phyloP scores from a whole-genome alignment of 2,888 invertebrate species.

The Acrocyrtus sp. region DNA sequence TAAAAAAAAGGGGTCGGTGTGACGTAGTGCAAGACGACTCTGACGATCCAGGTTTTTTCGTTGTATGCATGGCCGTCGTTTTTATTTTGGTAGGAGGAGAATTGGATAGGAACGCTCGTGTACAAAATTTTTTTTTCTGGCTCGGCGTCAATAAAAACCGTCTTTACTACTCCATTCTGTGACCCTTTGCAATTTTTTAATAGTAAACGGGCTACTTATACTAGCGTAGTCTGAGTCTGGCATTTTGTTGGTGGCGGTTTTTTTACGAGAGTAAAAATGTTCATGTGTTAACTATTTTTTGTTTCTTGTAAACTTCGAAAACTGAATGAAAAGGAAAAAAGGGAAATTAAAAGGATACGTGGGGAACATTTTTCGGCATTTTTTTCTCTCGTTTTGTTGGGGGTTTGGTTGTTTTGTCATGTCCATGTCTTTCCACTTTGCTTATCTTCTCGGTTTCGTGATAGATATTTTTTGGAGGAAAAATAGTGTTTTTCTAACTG shows the following conservation, averaged over 20 bases:
- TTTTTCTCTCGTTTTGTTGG: background rate
- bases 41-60: background rate
- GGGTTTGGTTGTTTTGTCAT: background rate
- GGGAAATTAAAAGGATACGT: background rate
- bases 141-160: background rate
- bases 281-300: background rate
- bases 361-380: background rate
- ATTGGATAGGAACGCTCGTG: background rate
- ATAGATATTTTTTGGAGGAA: too few relatives aligned
- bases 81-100: constrained; percentile 7
- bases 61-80: background rate
- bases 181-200: background rate
- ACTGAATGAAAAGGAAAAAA: background rate
- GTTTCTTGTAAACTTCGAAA: background rate
- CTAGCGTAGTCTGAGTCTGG: background rate
- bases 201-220: background rate
- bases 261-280: background rate
- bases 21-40: background rate
- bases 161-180: background rate
- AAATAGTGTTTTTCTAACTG: too few relatives aligned
- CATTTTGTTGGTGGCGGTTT: background rate
- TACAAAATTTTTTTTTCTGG: background rate
- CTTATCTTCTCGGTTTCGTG: too few relatives aligned
- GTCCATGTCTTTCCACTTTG: background rate
- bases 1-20: background rate